phyloP scores from a whole-genome alignment of 2,888 invertebrate species.

The Zhuqinia jingwanae region DNA sequence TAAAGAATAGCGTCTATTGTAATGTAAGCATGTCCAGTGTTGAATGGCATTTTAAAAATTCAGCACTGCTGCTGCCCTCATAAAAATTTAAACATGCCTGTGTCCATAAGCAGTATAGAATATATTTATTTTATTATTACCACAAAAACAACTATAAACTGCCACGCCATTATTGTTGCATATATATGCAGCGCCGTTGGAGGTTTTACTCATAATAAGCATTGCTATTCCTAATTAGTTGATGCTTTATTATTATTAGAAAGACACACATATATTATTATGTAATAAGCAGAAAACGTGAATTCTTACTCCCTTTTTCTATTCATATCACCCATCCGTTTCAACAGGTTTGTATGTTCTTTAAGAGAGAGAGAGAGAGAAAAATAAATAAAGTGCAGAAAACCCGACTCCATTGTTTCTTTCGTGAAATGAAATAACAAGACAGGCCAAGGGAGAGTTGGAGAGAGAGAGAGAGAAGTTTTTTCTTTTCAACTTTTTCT shows the following conservation, averaged over 20 bases:
- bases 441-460: neutral
- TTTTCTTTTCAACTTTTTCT: conserved; percentile 6
- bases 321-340: conserved; percentile 30
- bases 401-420: conserved; percentile 40
- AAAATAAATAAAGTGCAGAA: conserved; percentile 44
- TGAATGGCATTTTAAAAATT: conserved; percentile 65
- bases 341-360: conserved; percentile 29
- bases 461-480: conserved; percentile 8
- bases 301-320: conserved; percentile 3
- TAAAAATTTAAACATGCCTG: neutral
- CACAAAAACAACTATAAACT: neutral
- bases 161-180: conserved; percentile 37
- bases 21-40: conserved; percentile 37
- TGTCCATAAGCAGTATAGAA: neutral
- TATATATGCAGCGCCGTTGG: conserved; percentile 42
- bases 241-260: conserved; percentile 50
- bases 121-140: neutral
- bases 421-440: neutral
- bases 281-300: conserved; percentile 9
- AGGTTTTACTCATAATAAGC: conserved; percentile 54
- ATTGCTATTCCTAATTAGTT: conserved; percentile 56
- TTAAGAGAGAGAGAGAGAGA: neutral
- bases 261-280: conserved; percentile 21
- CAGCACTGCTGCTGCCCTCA: neutral
- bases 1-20: conserved; percentile 27